These are phyloP conservation scores for Aphis gossypii DNA, from an alignment of 1,140 invertebrate species.

Conservation along the genomic window DNA sequence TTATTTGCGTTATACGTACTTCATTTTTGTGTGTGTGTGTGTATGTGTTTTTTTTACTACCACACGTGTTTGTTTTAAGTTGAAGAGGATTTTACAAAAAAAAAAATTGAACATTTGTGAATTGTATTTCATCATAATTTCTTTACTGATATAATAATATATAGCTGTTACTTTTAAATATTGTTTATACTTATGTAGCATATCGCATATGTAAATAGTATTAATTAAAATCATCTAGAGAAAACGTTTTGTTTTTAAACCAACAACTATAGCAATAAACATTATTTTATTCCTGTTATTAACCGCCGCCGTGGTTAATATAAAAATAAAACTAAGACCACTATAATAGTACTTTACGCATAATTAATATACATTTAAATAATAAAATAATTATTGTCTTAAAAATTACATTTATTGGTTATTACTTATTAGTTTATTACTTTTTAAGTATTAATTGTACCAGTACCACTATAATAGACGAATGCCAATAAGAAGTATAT, in stretches of 20 bases:
- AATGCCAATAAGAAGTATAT: background rate
- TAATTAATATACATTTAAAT: background rate
- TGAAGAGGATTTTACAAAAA: background rate
- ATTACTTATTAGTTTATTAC: background rate
- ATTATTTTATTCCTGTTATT: background rate
- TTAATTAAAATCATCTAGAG: background rate
- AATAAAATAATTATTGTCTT: constrained; percentile 6
- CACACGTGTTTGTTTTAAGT: constrained; percentile 22
- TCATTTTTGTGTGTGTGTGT: background rate
- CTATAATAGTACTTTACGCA: background rate
- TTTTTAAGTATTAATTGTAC: background rate
- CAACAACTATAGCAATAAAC: background rate
- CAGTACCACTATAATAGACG: background rate
- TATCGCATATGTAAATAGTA: background rate
- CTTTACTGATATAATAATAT: background rate
- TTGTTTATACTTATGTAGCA: background rate
- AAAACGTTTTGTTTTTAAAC: background rate
- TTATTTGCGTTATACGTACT: constrained; percentile 1
- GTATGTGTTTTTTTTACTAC: background rate
- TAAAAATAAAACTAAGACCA: background rate
- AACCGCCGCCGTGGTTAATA: background rate
- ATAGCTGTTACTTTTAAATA: background rate
- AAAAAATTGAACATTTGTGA: constrained; percentile 1
- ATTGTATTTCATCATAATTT: background rate
- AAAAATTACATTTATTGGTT: background rate